phyloP scores from a whole-genome alignment of 2,113 vertebrate genomes.

The Sylvia atricapilla region DNA sequence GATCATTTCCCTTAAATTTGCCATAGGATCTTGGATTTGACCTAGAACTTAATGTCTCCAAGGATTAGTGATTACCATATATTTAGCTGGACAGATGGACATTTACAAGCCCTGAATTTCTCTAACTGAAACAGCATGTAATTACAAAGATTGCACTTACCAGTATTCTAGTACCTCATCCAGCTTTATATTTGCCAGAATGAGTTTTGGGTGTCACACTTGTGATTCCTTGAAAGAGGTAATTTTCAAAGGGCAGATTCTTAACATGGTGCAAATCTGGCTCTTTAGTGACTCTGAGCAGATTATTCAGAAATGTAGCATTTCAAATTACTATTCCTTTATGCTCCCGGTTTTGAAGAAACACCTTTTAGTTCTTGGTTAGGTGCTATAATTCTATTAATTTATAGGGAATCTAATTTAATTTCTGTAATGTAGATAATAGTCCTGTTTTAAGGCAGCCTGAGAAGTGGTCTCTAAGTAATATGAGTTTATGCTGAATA shows the following conservation, averaged over 20 bases:
- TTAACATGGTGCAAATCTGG: not conserved
- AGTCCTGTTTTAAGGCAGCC: not conserved
- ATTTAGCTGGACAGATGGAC: conserved; percentile 39
- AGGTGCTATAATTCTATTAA: not conserved
- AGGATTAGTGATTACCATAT: conserved; percentile 1
- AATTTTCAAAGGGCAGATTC: not conserved
- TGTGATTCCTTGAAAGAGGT: not conserved
- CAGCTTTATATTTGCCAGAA: not conserved
- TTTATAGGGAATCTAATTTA: not conserved
- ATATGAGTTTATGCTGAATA: not conserved
- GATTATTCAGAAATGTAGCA: not conserved
- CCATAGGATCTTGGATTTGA: not conserved
- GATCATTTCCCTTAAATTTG: conserved; percentile 36
- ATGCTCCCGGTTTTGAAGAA: not conserved
- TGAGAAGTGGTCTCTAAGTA: not conserved
- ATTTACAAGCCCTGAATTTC: not conserved
- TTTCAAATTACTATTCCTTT: not conserved
- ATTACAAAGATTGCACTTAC: not conserved
- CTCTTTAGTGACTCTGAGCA: not conserved
- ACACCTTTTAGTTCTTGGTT: not conserved
- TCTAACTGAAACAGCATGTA: not conserved
- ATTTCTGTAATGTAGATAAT: not conserved
- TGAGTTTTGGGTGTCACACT: not conserved
- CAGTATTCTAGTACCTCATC: not conserved
- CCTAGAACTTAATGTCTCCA: not conserved